Evolutionary conservation across 2,888 invertebrate genomes (phyloP), one percentile per base, ranked within the genome.

Genomic region (Sarcophaga caerulescens): DNA sequence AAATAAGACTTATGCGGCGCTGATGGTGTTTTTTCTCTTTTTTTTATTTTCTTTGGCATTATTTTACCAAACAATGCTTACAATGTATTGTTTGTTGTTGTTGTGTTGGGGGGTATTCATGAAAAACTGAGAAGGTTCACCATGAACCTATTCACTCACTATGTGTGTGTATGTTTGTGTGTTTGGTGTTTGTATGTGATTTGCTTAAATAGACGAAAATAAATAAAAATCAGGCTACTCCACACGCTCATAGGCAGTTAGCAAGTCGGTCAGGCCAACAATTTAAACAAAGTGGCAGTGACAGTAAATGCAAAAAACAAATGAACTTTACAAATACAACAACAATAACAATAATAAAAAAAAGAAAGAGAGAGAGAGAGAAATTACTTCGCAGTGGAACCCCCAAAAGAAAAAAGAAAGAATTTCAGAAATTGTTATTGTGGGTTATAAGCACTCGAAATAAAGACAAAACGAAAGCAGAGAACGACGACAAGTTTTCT

Each of bases 381-480:
- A 35, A 35, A 35, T 35, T 52, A 52, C 52, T 52, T 52, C 10
- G 8, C 35, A 35, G 35, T 35, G 35, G 35, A 35, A 35, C 35
- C 17, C 17, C 52, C 17, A 52, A 52, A 52, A 52, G 52, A 52
- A 52, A 35, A 10, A 35, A 8, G 8, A 68, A 83, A 68, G 76
- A 76, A 80, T 83, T 83, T 76, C 73, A 70, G 63, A 77, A 81
- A 85, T 81, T 83, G 73, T 83, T 80, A 77, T 69, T 77, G 80
- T 73, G 71, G 85, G 14, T 74, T 74, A 59, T 57, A 78, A 78
- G 63, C 68, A 83, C 68, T 73, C 47, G 73, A 83, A 84, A 68
- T 68, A 14, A 57, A 76, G 44, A 66, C 2, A 69, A 60, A 77
- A 73, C 44, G 47, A 52, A 59, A 59, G 71, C 44, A 73, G 21